These are phyloP conservation scores for Chaetogeoica ovagalla DNA, from an alignment of 2,888 invertebrate genomes.

Conservation along the genomic window DNA sequence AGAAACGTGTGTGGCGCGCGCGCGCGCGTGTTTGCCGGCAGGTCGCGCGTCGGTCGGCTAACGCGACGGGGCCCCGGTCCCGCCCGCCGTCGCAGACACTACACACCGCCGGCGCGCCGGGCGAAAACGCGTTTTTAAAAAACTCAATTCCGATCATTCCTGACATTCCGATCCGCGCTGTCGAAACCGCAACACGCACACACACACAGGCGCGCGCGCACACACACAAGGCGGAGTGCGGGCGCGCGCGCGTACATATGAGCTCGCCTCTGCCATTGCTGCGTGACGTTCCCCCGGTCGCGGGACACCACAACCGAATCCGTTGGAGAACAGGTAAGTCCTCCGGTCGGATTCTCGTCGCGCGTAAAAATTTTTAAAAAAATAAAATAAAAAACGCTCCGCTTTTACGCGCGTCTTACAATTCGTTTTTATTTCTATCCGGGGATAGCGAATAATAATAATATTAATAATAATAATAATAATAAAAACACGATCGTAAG, in stretches of 20 bases:
- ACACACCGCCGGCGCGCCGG: constrained; percentile 23
- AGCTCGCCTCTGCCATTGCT: neutral
- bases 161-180: constrained; percentile 51
- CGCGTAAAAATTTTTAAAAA: neutral
- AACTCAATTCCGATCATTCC: constrained; percentile 53
- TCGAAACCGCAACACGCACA: constrained; percentile 45
- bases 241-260: neutral
- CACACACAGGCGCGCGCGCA: neutral
- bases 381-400: too few species aligned
- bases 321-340: constrained; percentile 45
- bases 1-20: neutral
- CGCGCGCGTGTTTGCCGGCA: constrained; percentile 47
- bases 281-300: constrained; percentile 33
- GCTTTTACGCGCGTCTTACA: too few species aligned
- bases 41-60: constrained; percentile 17
- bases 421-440: too few species aligned
- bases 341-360: constrained; percentile 11
- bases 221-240: neutral
- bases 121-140: constrained; percentile 53
- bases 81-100: constrained; percentile 9
- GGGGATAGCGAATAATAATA: too few species aligned
- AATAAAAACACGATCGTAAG: neutral
- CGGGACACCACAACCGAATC: constrained; percentile 48
- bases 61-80: constrained; percentile 11
- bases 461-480: too few species aligned